Evolutionary conservation across 2,888 invertebrate species (phyloP), one percentile per base, ranked within the genome.

Genomic region (Pharmacophagus antenor): DNA sequence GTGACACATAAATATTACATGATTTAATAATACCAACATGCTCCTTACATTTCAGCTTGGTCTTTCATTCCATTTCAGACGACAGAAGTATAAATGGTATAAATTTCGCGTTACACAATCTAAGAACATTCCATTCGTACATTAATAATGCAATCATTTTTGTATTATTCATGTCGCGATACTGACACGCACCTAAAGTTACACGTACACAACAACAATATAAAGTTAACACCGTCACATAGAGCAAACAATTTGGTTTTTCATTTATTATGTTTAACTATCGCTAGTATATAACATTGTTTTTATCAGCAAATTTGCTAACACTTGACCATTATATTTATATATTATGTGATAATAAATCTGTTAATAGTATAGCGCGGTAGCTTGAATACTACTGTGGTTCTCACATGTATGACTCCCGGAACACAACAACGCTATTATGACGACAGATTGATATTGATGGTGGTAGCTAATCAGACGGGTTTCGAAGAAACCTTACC

Each of bases 21-120:
- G 69, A 69, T 69, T 70, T 70, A 70, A 72, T 70, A 70, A 70
- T 68, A 71, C 65, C 65, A 65, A 71, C 65, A 64, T 65, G 65
- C 67, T 66, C 66, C 67, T 65, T 65, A 65, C 64, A 67, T 67
- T 67, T 65, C 64, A 64, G 65, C 63, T 61, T 58, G 62, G 59
- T 63, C 56, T 65, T 67, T 63, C 51, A 61, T 66, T 63, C 64
- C 61, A 57, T 63, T 62, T 63, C 62, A 42, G 46, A 52, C 56
- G 51, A 61, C 55, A 47, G 51, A 51, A 46, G 47, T 44, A 56
- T 61, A 61, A 61, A 37, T 23, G 47, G 56, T 46, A 61, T 41
- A 56, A 61, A 56, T 60, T 37, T 23, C n/a, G 41, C 44, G 48
- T 41, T 56, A 61, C 56, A 61, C 42, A 56, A 56, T 56, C 52